Evolutionary conservation across 2,113 vertebrate species (phyloP).

Genomic region (Heterotilapia buettikoferi): DNA sequence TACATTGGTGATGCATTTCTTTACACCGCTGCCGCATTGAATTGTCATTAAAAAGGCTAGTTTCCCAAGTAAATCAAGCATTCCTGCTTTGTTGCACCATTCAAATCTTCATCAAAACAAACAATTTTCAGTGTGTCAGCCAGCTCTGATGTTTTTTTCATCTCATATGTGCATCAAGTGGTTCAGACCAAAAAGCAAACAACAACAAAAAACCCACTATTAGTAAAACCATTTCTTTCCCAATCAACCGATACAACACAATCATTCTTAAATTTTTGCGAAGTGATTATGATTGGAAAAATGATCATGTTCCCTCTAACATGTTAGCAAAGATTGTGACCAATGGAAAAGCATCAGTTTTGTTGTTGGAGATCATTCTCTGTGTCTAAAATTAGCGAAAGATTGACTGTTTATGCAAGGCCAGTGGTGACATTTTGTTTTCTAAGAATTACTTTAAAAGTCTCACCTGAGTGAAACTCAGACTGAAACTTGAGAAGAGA

Average conservation of each 20-base stretch:
- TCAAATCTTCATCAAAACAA: not conserved
- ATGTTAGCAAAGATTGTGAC: not conserved
- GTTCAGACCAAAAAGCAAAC: not conserved
- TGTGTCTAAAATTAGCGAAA: not conserved
- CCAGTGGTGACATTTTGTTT: not conserved
- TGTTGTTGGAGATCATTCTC: not conserved
- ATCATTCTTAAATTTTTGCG: not conserved
- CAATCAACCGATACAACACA: not conserved
- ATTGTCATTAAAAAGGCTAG: not conserved
- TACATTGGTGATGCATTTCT: not conserved
- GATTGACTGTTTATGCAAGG: not conserved
- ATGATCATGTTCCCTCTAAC: not conserved
- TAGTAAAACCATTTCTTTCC: not conserved
- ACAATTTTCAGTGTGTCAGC: not conserved
- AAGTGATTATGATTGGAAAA: not conserved
- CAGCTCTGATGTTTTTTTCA: not conserved
- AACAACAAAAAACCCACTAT: not conserved
- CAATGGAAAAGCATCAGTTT: not conserved
- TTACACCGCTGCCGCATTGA: not conserved
- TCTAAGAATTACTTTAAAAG: not conserved
- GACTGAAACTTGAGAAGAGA: not conserved
- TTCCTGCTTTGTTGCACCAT: not conserved
- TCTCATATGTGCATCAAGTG: not conserved
- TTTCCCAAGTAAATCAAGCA: not conserved
- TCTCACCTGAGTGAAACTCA: not conserved